Evolutionary conservation across 2,113 vertebrate genomes (phyloP), one percentile per base, ranked within the genome.

Genomic region (Sakesphorus luctuosus): DNA sequence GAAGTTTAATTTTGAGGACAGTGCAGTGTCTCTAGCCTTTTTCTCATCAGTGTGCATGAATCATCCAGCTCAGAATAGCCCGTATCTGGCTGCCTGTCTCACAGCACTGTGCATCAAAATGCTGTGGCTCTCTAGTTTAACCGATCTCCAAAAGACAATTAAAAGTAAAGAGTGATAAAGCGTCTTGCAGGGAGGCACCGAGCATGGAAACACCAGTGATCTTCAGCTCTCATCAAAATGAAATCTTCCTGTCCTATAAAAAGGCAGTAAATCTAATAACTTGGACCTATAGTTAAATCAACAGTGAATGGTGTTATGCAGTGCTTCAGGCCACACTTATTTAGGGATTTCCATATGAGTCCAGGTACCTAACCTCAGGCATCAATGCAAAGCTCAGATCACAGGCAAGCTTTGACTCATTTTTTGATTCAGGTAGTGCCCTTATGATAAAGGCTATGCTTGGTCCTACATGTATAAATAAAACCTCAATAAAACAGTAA

Each of bases 391-490:
- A 75, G 33, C 38, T 63, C 29, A 82, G 28, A 44, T 36, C 11
- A 49, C 24, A 82, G 65, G 49, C 24, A 85, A 95, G 14, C 18
- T 82, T 55, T 24, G 52, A 36, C 15, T 66, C 2, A 2, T 61
- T 79, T 29, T 83, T 77, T 81, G 16, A 65, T 79, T 69, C 56
- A 90, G 53, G 68, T 40, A 88, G 59, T 62, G 73, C 31, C 31
- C n/a, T 85, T 88, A 73, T 85, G 44, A 66, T 36, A 88, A 90
- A 90, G 19, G 75, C 46, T 83, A 3, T 53, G 25, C 10, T 67
- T 87, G 21, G 24, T 66, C 67, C 50, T 38, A 55, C 9, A 59
- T 90, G 83, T 90, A 73, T 92, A 90, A 89, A 87, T 75, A 65
- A 87, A 81, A 59, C 24, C 13, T 43, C 46, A 84, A 63, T 79